These are phyloP conservation scores for Scaptodrosophila latifasciaeformis DNA, from an alignment of 2,888 invertebrate species.

Conservation along the genomic window DNA sequence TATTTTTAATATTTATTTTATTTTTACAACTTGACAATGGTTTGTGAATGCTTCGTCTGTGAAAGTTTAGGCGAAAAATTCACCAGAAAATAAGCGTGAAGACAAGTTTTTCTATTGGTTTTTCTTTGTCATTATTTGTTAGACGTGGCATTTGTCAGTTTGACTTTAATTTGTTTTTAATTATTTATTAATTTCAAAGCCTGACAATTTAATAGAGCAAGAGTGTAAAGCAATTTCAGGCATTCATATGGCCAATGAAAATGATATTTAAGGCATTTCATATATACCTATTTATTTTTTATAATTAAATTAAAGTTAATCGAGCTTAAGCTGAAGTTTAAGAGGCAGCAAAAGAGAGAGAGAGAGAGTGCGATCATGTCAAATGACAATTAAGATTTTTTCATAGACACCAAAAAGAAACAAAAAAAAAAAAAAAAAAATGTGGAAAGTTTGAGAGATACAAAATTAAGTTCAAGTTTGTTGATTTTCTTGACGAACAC, in stretches of 20 bases:
- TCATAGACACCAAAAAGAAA: too few relatives aligned
- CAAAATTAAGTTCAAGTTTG: too few relatives aligned
- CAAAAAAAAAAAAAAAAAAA: too few relatives aligned
- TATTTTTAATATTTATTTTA: constrained; percentile 26
- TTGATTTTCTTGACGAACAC: too few relatives aligned
- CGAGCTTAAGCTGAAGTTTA: too few relatives aligned
- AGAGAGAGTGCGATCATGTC: neutral
- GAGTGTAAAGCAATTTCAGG: too few relatives aligned
- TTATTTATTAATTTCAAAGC: constrained; percentile 34
- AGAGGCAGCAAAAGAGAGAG: neutral
- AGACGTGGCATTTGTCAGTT: constrained; percentile 14
- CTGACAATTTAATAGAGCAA: constrained; percentile 8
- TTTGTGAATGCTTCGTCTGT: constrained; percentile 24
- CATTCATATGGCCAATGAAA: too few relatives aligned
- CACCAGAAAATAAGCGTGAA: neutral
- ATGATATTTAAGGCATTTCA: too few relatives aligned
- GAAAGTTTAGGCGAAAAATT: constrained; percentile 49
- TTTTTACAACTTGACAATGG: neutral
- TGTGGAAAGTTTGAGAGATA: too few relatives aligned
- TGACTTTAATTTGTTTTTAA: constrained; percentile 50
- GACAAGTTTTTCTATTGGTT: constrained; percentile 21
- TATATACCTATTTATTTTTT: too few relatives aligned
- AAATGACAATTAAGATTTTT: neutral
- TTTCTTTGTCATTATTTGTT: neutral
- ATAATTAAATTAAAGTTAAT: too few relatives aligned